These are phyloP conservation scores for Chaitophorus viminalis DNA, from an alignment of 2,888 invertebrate species.

Conservation along the genomic window DNA sequence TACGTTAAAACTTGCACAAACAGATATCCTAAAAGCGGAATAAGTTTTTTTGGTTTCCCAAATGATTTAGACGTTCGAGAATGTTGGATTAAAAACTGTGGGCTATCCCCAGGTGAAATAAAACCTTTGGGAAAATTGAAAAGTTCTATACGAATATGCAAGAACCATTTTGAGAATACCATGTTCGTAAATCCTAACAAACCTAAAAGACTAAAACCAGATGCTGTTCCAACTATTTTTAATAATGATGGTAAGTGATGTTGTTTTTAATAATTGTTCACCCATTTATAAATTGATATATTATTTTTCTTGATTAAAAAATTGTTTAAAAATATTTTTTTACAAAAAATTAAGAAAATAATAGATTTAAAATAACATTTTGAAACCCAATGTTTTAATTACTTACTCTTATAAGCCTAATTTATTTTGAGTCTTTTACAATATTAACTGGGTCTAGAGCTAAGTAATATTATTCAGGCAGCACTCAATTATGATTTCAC, in stretches of 20 bases:
- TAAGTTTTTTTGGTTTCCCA: slow-evolving; percentile 22
- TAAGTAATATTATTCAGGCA: too few species aligned
- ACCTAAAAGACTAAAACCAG: neutral
- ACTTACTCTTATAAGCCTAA: too few species aligned
- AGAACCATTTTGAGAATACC: neutral
- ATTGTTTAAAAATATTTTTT: too few species aligned
- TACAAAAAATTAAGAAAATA: too few species aligned
- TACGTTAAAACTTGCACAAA: neutral
- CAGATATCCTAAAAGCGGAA: neutral
- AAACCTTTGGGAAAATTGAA: neutral
- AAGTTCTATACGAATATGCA: neutral
- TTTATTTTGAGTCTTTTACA: too few species aligned
- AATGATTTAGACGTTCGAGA: neutral
- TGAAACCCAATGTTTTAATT: too few species aligned
- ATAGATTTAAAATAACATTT: too few species aligned
- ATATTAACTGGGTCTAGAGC: too few species aligned
- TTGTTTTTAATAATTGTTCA: neutral
- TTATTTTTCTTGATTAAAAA: too few species aligned
- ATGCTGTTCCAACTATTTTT: slow-evolving; percentile 31
- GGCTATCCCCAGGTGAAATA: neutral
- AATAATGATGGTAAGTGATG: neutral
- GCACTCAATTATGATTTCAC: too few species aligned
- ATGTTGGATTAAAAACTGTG: slow-evolving; percentile 17
- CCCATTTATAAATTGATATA: neutral
- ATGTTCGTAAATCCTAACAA: neutral